Base-by-base conservation (phyloP, 2,888 invertebrate genomes). In the Gandaritis pyraliata region DNA sequence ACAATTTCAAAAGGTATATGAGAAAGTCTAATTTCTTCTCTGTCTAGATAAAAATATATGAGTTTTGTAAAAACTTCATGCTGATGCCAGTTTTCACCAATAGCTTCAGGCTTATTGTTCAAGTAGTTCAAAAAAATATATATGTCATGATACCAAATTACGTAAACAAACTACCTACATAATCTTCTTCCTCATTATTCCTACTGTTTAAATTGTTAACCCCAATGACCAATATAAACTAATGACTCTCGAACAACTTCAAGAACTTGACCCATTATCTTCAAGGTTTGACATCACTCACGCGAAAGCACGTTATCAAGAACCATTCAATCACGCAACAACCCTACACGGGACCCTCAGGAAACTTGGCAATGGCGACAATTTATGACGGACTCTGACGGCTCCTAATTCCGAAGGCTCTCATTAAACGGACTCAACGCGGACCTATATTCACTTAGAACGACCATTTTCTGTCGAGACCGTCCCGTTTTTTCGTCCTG, bases 371-470 rank as follows among this genome's bases (percentile, higher is more conserved):
- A 83, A 81, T 76, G 81, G 85, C 81, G 88, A 87, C 87, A 91
- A 90, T 90, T 90, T 90, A 91, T 88, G 90, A 88, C 80, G 83
- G 81, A 72, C 78, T 78, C 85, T 83, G 87, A 86, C 85, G 79
- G 73, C 81, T 79, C 77, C 87, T 89, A 88, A 89, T 90, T 88
- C 87, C 69, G 77, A 72, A 75, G 74, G 76, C 80, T 80, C 89
- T 90, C 90, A 89, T 91, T 91, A 90, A 86, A 84, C 72, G 76
- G 80, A 79, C 85, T 86, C 85, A 87, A 85, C 80, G 82, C 73
- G 70, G 70, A 77, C 79, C 82, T 85, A 83, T 82, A 85, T 90
- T 90, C 88, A 89, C 86, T 90, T 87, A 87, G 78, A 76, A 76
- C 72, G 80, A 71, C 75, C 73, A 77, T 82, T 83, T 84, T 85